These are phyloP conservation scores for Perccottus glenii DNA, from an alignment of 2,113 vertebrate genomes.

Conservation along the genomic window DNA sequence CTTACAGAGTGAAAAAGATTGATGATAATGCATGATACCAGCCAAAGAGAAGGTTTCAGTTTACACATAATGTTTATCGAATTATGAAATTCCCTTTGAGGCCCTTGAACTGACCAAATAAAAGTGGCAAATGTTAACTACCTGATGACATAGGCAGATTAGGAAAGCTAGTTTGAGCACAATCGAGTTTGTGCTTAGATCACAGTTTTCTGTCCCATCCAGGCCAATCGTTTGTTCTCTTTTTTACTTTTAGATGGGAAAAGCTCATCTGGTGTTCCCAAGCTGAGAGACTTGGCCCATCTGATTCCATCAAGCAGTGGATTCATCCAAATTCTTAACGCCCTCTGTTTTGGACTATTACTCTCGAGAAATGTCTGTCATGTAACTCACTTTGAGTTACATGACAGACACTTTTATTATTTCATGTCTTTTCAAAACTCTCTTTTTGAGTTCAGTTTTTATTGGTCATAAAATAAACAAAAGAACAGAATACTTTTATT, in stretches of 20 bases:
- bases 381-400: no score
- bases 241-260: conserved; percentile 71
- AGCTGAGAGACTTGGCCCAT: conserved; percentile 63
- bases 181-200: conserved; percentile 60
- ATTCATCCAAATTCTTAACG: conserved; percentile 16
- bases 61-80: no score
- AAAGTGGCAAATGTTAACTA: no score
- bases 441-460: no score
- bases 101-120: conserved; percentile 17
- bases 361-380: no score
- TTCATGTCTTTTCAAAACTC: no score
- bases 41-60: no score
- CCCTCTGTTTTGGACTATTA: conserved; percentile 4
- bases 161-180: conserved; percentile 46
- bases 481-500: no score
- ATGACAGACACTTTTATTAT: no score
- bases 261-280: conserved; percentile 63
- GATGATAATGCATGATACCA: no score
- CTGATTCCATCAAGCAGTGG: conserved; percentile 48
- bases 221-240: conserved; percentile 63
- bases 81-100: not conserved
- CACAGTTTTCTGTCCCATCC: conserved; percentile 53
- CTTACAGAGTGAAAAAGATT: no score
- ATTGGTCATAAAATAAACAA: no score
- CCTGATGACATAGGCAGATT: conserved; percentile 33